These are phyloP conservation scores for Carettochelys insculpta DNA, from an alignment of 2,113 vertebrate genomes.

Conservation along the genomic window DNA sequence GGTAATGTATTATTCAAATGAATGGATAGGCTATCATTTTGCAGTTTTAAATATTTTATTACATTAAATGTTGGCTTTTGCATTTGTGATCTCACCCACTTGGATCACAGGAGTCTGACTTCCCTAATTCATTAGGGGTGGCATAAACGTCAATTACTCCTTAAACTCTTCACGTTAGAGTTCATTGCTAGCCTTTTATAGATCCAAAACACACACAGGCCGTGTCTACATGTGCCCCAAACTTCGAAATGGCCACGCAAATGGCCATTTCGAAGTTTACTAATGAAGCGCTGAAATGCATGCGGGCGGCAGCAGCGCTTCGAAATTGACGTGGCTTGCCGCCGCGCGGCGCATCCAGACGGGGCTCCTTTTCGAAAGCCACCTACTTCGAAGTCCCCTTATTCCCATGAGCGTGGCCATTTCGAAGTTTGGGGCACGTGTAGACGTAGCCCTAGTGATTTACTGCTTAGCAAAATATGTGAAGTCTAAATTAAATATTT, in stretches of 20 bases:
- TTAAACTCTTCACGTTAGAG: not conserved
- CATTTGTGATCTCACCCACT: not conserved
- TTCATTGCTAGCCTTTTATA: not conserved
- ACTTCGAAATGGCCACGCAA: no score
- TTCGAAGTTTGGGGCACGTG: no score
- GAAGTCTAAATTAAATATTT: not conserved
- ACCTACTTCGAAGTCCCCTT: no score
- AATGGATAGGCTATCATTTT: not conserved
- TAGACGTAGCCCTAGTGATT: not conserved
- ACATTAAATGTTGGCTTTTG: not conserved
- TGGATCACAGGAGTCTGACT: not conserved
- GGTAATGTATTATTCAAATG: not conserved
- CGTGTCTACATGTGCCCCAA: no score
- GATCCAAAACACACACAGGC: no score
- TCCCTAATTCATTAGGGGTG: not conserved
- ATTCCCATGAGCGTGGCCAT: no score
- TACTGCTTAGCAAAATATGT: not conserved
- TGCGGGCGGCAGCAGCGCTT: no score
- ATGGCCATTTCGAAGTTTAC: no score
- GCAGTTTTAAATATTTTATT: not conserved
- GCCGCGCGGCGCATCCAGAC: no score
- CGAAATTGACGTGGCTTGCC: no score
- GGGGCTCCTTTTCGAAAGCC: no score
- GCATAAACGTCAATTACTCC: not conserved
- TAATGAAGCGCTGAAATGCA: no score